Conservation (phyloP, 2,888 invertebrate species). For the Oscheius sp. region DNA sequence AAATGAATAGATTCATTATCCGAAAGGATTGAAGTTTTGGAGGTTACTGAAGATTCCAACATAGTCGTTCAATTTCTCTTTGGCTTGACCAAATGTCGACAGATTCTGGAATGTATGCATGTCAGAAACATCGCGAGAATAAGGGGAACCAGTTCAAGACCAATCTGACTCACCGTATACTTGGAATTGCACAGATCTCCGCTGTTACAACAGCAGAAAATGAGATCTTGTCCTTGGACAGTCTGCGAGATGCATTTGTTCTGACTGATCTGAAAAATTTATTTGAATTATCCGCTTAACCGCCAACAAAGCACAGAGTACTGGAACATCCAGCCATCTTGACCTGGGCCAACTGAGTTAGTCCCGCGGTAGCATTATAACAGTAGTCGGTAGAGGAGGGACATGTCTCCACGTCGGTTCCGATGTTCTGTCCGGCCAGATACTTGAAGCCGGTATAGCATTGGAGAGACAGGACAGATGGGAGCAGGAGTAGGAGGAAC, state of each 20-base stretch:
- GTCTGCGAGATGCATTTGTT: conserved; percentile 52
- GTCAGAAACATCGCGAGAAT: neutral
- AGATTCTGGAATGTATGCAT: conserved; percentile 43
- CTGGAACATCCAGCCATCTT: conserved; percentile 54
- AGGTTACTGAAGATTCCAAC: conserved; percentile 39
- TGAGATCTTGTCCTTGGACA: conserved; percentile 43
- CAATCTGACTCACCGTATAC: conserved; percentile 39
- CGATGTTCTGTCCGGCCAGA: conserved; percentile 48
- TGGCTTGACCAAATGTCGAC: conserved; percentile 46
- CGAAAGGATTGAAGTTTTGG: no score
- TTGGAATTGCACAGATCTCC: conserved; percentile 59
- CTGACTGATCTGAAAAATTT: conserved; percentile 21
- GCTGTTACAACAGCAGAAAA: conserved; percentile 56
- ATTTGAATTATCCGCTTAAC: conserved; percentile 34
- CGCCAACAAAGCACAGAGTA: conserved; percentile 49
- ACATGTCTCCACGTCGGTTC: conserved; percentile 51
- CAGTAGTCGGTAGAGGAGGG: conserved; percentile 47
- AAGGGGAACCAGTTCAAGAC: neutral
- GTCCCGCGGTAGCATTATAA: conserved; percentile 55
- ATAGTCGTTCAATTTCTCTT: conserved; percentile 46
- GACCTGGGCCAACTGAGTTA: conserved; percentile 45
- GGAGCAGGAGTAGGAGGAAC: neutral
- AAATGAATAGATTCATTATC: no score
- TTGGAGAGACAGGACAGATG: conserved; percentile 36
- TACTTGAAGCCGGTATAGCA: conserved; percentile 56